These are phyloP conservation scores for Metellina segmentata DNA, from an alignment of 2,888 invertebrate genomes.

Conservation along the genomic window DNA sequence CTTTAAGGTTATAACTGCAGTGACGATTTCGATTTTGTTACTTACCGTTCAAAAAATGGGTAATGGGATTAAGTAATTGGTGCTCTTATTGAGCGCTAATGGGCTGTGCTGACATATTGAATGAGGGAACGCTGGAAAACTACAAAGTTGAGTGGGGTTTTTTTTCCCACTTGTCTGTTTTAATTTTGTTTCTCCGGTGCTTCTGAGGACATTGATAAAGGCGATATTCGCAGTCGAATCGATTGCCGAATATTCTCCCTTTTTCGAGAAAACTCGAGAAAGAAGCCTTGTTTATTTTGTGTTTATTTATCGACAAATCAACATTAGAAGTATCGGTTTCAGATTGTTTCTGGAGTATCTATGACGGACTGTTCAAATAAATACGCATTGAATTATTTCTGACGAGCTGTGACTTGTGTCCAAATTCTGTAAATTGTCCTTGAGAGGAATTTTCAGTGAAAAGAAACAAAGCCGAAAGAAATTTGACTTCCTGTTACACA, in stretches of 20 bases:
- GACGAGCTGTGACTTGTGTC: no score
- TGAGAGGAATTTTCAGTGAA: no score
- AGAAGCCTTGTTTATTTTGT: neutral
- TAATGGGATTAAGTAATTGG: constrained; percentile 55
- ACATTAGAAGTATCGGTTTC: neutral
- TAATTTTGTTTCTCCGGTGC: neutral
- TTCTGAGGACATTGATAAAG: neutral
- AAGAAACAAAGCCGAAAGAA: no score
- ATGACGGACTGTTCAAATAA: no score
- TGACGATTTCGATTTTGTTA: constrained; percentile 47
- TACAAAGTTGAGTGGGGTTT: neutral
- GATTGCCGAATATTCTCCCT: neutral
- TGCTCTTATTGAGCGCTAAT: constrained; percentile 49
- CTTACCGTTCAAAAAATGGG: constrained; percentile 11
- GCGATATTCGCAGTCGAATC: neutral
- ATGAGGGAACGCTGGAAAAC: neutral
- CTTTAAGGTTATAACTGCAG: constrained; percentile 3
- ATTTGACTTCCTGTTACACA: no score
- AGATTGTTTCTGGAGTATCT: neutral
- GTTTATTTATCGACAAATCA: neutral
- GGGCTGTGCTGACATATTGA: constrained; percentile 6
- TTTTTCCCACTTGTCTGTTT: neutral
- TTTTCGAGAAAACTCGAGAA: neutral
- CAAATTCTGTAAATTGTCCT: no score
- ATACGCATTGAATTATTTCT: no score